Evolutionary conservation across 2,797 vertebrate genomes (phyloP).

Genomic region (Enteromius paludinosus): DNA sequence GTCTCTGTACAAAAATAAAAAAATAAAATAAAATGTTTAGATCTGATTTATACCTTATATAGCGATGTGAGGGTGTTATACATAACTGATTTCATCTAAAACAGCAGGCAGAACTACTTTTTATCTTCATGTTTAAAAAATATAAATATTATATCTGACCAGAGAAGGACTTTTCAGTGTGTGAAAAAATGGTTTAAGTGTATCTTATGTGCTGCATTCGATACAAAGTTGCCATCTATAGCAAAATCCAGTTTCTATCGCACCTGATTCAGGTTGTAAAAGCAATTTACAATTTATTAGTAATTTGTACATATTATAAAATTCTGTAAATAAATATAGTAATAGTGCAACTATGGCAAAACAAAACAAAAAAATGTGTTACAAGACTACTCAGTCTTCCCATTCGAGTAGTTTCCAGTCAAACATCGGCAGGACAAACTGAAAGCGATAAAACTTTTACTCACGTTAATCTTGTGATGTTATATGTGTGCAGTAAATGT

Average conservation of each 20-base stretch:
- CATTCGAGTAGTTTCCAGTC: conserved; percentile 10
- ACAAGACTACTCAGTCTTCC: background rate
- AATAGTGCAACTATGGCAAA: background rate
- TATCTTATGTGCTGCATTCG: background rate
- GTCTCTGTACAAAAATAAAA: background rate
- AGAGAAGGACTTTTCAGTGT: background rate
- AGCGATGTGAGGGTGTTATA: background rate
- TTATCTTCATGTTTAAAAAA: background rate
- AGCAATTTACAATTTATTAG: background rate
- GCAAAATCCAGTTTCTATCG: background rate
- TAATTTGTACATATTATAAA: background rate
- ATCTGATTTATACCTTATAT: background rate
- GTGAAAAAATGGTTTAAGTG: background rate
- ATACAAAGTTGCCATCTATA: background rate
- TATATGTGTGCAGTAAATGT: conserved; percentile 69
- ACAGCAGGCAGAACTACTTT: background rate
- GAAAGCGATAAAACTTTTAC: background rate
- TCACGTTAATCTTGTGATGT: background rate
- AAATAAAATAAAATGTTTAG: background rate
- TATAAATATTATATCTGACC: background rate
- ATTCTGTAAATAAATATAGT: background rate
- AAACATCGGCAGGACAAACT: background rate
- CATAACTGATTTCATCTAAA: background rate
- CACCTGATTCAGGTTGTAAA: background rate
- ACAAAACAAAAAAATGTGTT: background rate